These are phyloP conservation scores for Hydropsyche tenuis DNA, from an alignment of 1,140 invertebrate species.

Conservation along the genomic window DNA sequence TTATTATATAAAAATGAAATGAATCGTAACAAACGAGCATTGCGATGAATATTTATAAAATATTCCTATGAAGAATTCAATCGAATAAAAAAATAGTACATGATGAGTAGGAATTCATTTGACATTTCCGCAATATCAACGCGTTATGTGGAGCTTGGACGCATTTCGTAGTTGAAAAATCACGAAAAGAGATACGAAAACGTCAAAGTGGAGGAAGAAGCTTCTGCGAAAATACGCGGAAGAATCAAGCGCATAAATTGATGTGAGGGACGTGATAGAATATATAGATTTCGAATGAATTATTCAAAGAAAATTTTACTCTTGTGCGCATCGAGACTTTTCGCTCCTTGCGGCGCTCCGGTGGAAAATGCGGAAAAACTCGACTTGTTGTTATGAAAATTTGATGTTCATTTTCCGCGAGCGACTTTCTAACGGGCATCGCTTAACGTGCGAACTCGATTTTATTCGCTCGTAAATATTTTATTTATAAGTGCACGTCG, in stretches of 20 bases:
- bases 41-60: too few species aligned
- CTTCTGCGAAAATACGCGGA: not conserved
- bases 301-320: conserved; percentile 29
- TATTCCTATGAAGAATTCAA: too few species aligned
- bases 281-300: conserved; percentile 28
- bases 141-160: too few species aligned
- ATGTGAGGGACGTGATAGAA: conserved; percentile 10
- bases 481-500: too few species aligned
- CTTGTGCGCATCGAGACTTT: not conserved
- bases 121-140: too few species aligned
- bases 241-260: conserved; percentile 31
- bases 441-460: not conserved
- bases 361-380: conserved; percentile 21
- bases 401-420: conserved; percentile 18
- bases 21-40: too few species aligned
- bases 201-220: not conserved
- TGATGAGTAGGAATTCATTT: too few species aligned
- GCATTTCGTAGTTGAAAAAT: not conserved
- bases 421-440: not conserved
- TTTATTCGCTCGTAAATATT: too few species aligned
- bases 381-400: conserved; percentile 27
- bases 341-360: not conserved
- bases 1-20: too few species aligned
- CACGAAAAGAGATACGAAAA: not conserved
- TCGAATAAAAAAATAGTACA: too few species aligned